These are phyloP conservation scores for Itoplectis maculator DNA, from an alignment of 2,888 invertebrate genomes.

Conservation along the genomic window DNA sequence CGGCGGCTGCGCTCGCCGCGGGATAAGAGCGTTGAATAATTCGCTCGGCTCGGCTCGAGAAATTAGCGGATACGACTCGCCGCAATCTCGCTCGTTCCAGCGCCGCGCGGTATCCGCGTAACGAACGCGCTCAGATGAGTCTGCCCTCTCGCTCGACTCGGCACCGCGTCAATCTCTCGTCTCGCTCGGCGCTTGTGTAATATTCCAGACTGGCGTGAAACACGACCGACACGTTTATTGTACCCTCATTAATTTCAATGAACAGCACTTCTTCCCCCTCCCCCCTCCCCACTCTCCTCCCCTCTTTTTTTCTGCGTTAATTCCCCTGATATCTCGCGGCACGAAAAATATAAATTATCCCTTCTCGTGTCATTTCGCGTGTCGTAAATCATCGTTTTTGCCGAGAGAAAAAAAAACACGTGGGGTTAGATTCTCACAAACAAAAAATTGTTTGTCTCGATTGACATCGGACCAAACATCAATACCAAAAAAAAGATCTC, in stretches of 20 bases:
- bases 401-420: neutral
- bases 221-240: conserved; percentile 7
- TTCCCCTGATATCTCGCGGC: neutral
- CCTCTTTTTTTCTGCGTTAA: neutral
- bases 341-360: conserved; percentile 12
- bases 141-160: neutral
- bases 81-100: neutral
- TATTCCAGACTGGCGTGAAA: neutral
- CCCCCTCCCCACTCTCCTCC: too few relatives aligned
- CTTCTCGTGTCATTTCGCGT: neutral
- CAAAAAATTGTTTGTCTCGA: neutral
- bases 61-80: conserved; percentile 29
- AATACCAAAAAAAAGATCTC: too few relatives aligned
- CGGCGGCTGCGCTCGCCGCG: neutral
- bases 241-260: conserved; percentile 29
- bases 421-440: neutral
- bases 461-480: too few relatives aligned
- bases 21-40: conserved; percentile 55
- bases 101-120: neutral
- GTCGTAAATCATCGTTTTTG: neutral
- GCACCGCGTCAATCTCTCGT: neutral
- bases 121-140: conserved; percentile 8
- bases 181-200: conserved; percentile 16
- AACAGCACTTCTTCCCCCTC: neutral
- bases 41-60: conserved; percentile 37